Evolutionary conservation across 2,888 invertebrate genomes (phyloP), one percentile per base, ranked within the genome.

Genomic region (Ellobium chinense): DNA sequence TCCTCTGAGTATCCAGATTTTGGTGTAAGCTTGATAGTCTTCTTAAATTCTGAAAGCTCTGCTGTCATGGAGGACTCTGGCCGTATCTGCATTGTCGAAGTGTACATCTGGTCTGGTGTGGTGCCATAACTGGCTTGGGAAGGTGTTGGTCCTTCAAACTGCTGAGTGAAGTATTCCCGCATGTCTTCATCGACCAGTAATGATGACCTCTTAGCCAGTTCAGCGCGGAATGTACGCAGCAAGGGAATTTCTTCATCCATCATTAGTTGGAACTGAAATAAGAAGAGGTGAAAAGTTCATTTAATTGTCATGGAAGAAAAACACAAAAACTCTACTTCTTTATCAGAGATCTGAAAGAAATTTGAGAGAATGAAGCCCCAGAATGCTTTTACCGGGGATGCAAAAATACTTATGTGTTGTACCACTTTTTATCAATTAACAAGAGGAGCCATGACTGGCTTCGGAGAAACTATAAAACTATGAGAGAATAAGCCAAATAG

Each of bases 171-270:
- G 84, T 87, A 91, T 68, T 88, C 90, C 60, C 88, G 87, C 91
- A 91, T 88, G 78, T 91, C 91, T 73, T 89, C 89, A 85, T 90
- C 90, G 34, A 89, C 88, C 34, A 91, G 84, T 87, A 89, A 87
- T 34, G 91, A 91, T 0, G 91, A 90, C 21, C 89, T 85, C 69
- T 89, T 90, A 54, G 89, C 88, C 94, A 96, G 96, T 93, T 97
- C 97, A 83, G 96, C 96, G 88, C 96, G 95, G 95, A 96, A 97
- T 82, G 96, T 96, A 89, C 91, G 87, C 69, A 92, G 86, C 39
- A 90, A 82, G 62, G 91, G 91, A 78, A 91, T 88, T 63, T 88
- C 87, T 68, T 91, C 91, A 80, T 89, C 88, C 46, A 88, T 86
- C 73, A 89, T 88, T 82, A 91, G 87, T 78, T 90, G 89, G 78